These are phyloP conservation scores for Pheosia tremula DNA, from an alignment of 2,888 invertebrate genomes.

Conservation along the genomic window DNA sequence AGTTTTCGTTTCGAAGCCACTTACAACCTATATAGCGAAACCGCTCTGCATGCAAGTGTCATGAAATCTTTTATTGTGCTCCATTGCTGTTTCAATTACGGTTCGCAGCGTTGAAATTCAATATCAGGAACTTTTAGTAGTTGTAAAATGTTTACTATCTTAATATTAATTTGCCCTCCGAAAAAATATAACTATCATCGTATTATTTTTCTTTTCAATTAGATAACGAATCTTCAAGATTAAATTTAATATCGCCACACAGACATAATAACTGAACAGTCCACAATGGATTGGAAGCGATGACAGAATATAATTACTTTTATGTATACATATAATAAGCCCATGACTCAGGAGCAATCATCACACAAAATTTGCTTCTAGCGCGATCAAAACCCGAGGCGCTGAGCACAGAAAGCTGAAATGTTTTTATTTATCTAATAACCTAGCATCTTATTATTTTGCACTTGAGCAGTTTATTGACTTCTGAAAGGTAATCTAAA, in stretches of 20 bases:
- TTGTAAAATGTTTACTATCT: not conserved
- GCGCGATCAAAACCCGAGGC: too few species aligned
- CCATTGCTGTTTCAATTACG: slow-evolving; percentile 2
- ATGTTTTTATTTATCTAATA: not conserved
- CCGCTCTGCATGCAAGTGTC: slow-evolving; percentile 2
- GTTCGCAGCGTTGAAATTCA: not conserved
- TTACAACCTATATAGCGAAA: not conserved
- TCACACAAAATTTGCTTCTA: too few species aligned
- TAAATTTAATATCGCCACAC: too few species aligned
- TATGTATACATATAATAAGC: too few species aligned
- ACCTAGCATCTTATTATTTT: not conserved
- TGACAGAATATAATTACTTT: too few species aligned
- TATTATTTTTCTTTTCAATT: too few species aligned
- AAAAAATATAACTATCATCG: not conserved
- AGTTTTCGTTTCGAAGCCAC: not conserved
- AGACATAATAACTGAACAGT: too few species aligned
- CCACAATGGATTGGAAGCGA: too few species aligned
- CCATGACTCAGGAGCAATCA: too few species aligned
- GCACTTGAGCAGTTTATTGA: not conserved
- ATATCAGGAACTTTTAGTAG: not conserved
- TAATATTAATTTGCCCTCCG: too few species aligned
- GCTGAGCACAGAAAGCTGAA: too few species aligned
- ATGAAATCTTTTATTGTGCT: not conserved
- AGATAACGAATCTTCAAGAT: too few species aligned
- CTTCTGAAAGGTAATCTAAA: not conserved